Conservation (phyloP, 2,797 vertebrate species). For the Scarus forsteni region DNA sequence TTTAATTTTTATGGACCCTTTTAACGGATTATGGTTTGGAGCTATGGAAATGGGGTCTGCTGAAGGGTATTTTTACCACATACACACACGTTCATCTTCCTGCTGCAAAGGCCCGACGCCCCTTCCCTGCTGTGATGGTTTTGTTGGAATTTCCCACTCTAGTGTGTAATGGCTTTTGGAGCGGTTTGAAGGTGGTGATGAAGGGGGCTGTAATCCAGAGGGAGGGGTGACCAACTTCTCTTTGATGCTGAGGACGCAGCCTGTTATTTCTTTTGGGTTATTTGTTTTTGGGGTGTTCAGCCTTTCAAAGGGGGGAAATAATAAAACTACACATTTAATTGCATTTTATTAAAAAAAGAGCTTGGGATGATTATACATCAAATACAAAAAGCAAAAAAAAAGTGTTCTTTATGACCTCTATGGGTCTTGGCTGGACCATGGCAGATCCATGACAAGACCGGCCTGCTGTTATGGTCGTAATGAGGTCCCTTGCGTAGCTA, state of each 20-base stretch:
- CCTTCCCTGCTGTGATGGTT: slow-evolving; percentile 70
- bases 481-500: no score
- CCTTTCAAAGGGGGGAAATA: slow-evolving; percentile 13
- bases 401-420: not conserved
- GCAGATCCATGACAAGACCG: no score
- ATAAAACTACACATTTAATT: slow-evolving; percentile 41
- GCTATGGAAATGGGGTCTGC: slow-evolving; percentile 42
- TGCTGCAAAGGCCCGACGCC: slow-evolving; percentile 47
- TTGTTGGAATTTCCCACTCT: slow-evolving; percentile 76
- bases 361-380: slow-evolving; percentile 30
- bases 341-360: slow-evolving; percentile 14
- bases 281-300: slow-evolving; percentile 48
- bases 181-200: slow-evolving; percentile 59
- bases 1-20: slow-evolving; percentile 65
- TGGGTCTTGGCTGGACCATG: no score
- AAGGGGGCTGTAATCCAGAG: slow-evolving; percentile 56
- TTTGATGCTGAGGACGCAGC: slow-evolving; percentile 59
- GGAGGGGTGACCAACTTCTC: slow-evolving; percentile 42
- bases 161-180: slow-evolving; percentile 63
- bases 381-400: slow-evolving; percentile 20
- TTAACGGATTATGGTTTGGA: slow-evolving; percentile 64
- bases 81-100: slow-evolving; percentile 25
- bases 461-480: no score
- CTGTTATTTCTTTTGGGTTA: slow-evolving; percentile 5
- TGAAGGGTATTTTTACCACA: slow-evolving; percentile 54